Conservation (phyloP, 2,113 vertebrate species). For the Noctilio leporinus region DNA sequence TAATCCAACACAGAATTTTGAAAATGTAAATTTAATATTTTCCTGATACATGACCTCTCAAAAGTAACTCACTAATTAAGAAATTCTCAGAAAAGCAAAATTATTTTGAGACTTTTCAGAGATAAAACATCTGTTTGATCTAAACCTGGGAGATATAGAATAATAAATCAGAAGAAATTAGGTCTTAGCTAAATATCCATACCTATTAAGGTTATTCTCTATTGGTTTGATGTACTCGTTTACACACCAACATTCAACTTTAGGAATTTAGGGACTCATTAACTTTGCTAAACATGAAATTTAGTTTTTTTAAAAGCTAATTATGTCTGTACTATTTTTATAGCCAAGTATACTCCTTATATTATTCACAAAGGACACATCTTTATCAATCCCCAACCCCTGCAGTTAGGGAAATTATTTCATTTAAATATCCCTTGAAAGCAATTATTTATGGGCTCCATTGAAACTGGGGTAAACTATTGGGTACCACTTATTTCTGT, state of each 20-base stretch:
- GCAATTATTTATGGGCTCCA: conserved; percentile 32
- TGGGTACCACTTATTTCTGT: background rate
- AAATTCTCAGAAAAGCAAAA: background rate
- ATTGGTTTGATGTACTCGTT: conserved; percentile 30
- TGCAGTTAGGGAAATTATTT: conserved; percentile 12
- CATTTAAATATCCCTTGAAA: conserved; percentile 15
- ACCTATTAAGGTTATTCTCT: conserved; percentile 28
- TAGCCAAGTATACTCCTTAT: background rate
- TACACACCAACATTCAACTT: conserved; percentile 23
- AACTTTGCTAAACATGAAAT: conserved; percentile 57
- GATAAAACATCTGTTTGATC: background rate
- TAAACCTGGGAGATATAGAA: background rate
- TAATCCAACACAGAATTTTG: background rate
- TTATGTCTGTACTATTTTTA: conserved; percentile 66
- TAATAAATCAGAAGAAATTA: background rate
- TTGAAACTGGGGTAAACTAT: background rate
- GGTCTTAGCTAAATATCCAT: background rate
- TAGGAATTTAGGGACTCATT: conserved; percentile 49
- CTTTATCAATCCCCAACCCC: background rate
- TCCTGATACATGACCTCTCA: background rate
- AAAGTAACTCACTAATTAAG: background rate
- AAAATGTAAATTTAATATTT: background rate
- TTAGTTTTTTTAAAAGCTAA: conserved; percentile 30
- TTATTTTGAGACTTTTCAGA: background rate
- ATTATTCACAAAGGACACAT: conserved; percentile 48